These are phyloP conservation scores for Thymelicus sylvestris DNA, from an alignment of 2,888 invertebrate genomes.

Conservation along the genomic window DNA sequence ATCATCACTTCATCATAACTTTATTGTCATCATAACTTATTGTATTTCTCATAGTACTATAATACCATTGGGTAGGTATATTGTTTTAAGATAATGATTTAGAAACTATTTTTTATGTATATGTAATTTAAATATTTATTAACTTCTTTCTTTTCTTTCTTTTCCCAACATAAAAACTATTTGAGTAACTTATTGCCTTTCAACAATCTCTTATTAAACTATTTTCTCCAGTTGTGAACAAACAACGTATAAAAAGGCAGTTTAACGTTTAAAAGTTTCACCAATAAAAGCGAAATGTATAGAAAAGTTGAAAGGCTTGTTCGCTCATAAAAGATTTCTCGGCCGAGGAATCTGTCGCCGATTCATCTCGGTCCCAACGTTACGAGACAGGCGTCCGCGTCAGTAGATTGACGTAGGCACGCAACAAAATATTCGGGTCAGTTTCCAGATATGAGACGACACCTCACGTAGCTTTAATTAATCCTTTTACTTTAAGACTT, in stretches of 20 bases:
- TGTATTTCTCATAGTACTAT: too few species aligned
- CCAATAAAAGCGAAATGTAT: neutral
- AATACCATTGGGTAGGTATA: too few species aligned
- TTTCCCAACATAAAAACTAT: too few species aligned
- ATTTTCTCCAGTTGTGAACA: neutral
- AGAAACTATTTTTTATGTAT: too few species aligned
- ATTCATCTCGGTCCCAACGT: conserved; percentile 45
- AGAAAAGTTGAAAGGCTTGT: conserved; percentile 13
- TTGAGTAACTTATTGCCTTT: too few species aligned
- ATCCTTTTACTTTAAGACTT: conserved; percentile 24
- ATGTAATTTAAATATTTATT: too few species aligned
- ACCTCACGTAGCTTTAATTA: conserved; percentile 26
- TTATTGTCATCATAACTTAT: too few species aligned
- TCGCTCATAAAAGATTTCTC: conserved; percentile 26
- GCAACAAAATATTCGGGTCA: conserved; percentile 42
- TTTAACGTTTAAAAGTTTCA: conserved; percentile 5
- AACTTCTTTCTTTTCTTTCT: too few species aligned
- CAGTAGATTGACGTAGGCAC: conserved; percentile 35
- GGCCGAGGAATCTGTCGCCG: conserved; percentile 39
- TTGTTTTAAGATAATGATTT: too few species aligned
- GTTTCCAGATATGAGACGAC: conserved; percentile 42
- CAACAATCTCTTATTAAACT: too few species aligned
- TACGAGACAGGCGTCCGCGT: conserved; percentile 26
- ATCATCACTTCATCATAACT: too few species aligned
- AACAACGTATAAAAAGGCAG: neutral